These are phyloP conservation scores for Haliclystus octoradiatus DNA, from an alignment of 30 jellyfish, hydroid and myxozoan species.

Conservation along the genomic window DNA sequence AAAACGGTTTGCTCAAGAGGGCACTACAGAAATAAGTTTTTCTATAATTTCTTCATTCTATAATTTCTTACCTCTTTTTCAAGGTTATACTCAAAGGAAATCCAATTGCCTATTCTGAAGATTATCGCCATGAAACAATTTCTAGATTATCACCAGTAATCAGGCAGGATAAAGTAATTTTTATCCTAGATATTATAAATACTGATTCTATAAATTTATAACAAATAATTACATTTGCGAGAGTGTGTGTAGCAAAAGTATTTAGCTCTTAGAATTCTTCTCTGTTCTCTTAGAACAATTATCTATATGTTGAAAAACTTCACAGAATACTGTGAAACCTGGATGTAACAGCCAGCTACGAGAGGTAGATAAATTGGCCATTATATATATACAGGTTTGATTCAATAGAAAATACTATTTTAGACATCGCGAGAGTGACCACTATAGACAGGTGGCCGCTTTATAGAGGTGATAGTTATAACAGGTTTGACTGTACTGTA, in stretches of 20 bases:
- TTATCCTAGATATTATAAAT: neutral
- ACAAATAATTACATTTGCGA: neutral
- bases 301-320: too few species aligned
- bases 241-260: neutral
- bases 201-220: neutral
- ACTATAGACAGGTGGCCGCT: too few species aligned
- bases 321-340: too few species aligned
- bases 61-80: neutral
- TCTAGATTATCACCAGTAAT: conserved; percentile 54
- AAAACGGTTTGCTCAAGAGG: conserved; percentile 17
- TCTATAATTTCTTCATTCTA: neutral
- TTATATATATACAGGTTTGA: too few species aligned
- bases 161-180: conserved; percentile 37
- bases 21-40: neutral
- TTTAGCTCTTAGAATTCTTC: too few species aligned
- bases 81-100: conserved; percentile 47
- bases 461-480: too few species aligned
- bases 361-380: too few species aligned
- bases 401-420: too few species aligned
- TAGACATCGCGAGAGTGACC: too few species aligned
- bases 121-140: conserved; percentile 41
- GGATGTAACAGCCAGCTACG: too few species aligned
- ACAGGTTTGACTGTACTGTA: too few species aligned
- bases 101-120: conserved; percentile 48
- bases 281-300: too few species aligned